Base-by-base conservation (phyloP, 2,797 vertebrate species). In the Neosilurus hyrtlii region DNA sequence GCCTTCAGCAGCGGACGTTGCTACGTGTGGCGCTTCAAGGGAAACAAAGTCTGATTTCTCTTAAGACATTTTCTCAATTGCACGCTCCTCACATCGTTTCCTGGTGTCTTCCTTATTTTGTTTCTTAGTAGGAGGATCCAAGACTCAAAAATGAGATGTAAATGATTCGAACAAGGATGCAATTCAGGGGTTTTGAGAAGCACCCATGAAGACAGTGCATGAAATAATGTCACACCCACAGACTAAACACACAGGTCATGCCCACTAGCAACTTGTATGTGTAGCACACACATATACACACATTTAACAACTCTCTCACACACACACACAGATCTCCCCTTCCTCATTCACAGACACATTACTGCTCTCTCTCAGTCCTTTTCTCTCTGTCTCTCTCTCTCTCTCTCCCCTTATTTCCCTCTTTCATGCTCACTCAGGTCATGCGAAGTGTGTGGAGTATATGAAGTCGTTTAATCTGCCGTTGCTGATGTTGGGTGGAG, bases 401-500 rank as follows among this genome's bases (percentile, higher is more conserved):
- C 30, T 30, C 30, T 30, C 43, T 43, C 43, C 43, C 43, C 0
- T 22, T 9, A 10, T 61, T 9, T 20, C 59, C 59, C 89, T n/a
- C 0, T 18, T 43, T 43, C 8, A 43, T 43, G 43, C 82, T 20
- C 43, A 24, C 86, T 7, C 67, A 99, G 98, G 98, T 80, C 98
- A 99, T 0, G 97, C 97, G 84, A 99, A 99, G 90, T 99, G 98
- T 81, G 98, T 99, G 11, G 97, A 99, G 86, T 99, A 98, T 90
- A 97, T 99, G 82, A 99, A 99, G 90, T 96, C 96, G 57, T 99
- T 99, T 86, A 99, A 99, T 90, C 91, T 99, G 75, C 97, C 98
- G 2, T 92, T 98, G 93, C 92, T 99, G 90, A 99, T 99, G 98
- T 92, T 99, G 88, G 98, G 98, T 22, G 98, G 98, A 0, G 97